These are phyloP conservation scores for Ceramica pisi DNA, from an alignment of 2,888 invertebrate species.

Conservation along the genomic window DNA sequence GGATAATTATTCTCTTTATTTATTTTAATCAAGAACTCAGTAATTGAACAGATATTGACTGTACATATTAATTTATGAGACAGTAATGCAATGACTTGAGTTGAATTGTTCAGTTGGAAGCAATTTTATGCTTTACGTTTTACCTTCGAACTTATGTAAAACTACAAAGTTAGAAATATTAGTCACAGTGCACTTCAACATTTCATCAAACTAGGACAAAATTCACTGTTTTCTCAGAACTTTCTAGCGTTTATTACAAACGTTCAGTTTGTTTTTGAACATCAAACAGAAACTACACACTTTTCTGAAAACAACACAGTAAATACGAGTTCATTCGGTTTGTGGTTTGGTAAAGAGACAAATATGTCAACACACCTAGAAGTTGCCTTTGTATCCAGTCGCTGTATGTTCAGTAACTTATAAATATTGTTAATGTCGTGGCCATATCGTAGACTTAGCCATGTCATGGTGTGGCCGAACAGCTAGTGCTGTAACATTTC, in stretches of 20 bases:
- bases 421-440: not conserved
- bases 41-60: not conserved
- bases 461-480: too few species aligned
- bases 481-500: too few species aligned
- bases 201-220: not conserved
- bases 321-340: not conserved
- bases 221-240: slow-evolving; percentile 1
- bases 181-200: not conserved
- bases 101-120: not conserved
- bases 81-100: not conserved
- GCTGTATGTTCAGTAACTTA: not conserved
- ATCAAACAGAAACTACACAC: not conserved
- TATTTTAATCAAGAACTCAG: not conserved
- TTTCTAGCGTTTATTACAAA: not conserved
- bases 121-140: not conserved
- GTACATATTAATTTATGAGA: not conserved
- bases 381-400: not conserved
- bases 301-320: slow-evolving; percentile 1
- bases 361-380: not conserved
- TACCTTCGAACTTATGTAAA: not conserved
- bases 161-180: slow-evolving; percentile 1
- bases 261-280: not conserved
- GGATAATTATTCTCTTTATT: too few species aligned
- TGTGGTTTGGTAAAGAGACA: not conserved
- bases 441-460: too few species aligned